Evolutionary conservation across 1,140 invertebrate genomes (phyloP), one percentile per base, ranked within the genome.

Genomic region (Aethina tumida): DNA sequence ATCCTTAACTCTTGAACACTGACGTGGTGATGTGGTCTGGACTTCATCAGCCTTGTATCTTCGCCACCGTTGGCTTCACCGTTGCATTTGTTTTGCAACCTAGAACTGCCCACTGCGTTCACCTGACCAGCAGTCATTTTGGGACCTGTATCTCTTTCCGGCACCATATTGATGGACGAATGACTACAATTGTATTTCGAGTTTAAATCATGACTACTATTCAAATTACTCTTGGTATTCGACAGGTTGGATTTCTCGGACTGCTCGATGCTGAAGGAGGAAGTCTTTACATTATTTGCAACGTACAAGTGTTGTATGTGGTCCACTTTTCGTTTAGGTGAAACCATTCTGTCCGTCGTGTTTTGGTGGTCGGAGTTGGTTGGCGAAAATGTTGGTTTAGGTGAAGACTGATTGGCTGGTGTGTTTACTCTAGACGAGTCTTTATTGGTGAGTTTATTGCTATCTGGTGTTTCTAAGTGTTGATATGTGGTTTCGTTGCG

Each of bases 1-100:
- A 71, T 63, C 26, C 74, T 58, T 16, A 79, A 62, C 55, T 78
- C 76, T 43, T 79, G 73, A 14, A 77, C 66, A 49, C 70, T 76
- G 19, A 79, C 64, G 56, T 78, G 75, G 53, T 77, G 73, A 35
- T 72, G 71, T 39, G 60, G 58, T 50, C 64, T 45, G 43, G 59
- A 29, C 10, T 52, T 55, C 28, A 58, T 51, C 45, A 56, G 69
- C 64, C 13, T 72, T 30, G 52, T 47, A 6, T 54, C 50, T 13
- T 56, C 54, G 67, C 68, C 12, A 64, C 64, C 40, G 66, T 72
- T 52, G 67, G 66, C 4, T 65, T 72, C 3, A 66, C 71, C 25
- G 68, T 59, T 4, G 53, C 49, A 10, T 57, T 55, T 39, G 49
- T 60, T 17, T 50, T 58, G 3, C 55, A 51, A 12, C 36, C 33